Evolutionary conservation across 2,888 invertebrate species (phyloP), one percentile per base, ranked within the genome.

Genomic region (Cataglyphis rosenhaueri): DNA sequence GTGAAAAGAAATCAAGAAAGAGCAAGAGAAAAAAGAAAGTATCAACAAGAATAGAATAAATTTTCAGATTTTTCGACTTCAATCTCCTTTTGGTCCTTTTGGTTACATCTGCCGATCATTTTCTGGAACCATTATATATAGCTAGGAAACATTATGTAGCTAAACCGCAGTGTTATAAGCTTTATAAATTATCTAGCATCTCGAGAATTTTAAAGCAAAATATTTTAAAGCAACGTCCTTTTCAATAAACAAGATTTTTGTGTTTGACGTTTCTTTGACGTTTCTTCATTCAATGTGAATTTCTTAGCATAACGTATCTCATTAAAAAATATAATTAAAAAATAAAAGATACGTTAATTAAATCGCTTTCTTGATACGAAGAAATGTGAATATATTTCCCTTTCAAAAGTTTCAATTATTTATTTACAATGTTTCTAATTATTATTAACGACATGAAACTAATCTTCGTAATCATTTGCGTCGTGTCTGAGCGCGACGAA

Each of bases 401-500:
- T 75, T 64, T 38, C n/a, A n/a, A 52, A n/a, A n/a, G n/a, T 52
- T 52, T 52, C 8, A 52, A 52, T 52, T 35, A 5, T 35, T 64
- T 15, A 38, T 52, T 38, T 41, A 35, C 32, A 65, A 41, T 38
- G 65, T 55, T 59, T 66, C 57, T 21, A 48, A 75, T 75, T 29
- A 41, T 65, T 21, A 55, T 70, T 70, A 70, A 79, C 48, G 38
- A 15, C 68, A 32, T 44, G 55, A 75, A 65, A 59, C 21, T 29
- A 70, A 29, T 21, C 52, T 64, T 55, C 62, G n/a, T 65, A 76
- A 78, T 79, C 44, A 66, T 48, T 61, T 18, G 57, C 57, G 65
- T 61, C 38, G 65, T 81, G 44, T 52, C 32, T 64, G 65, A 52
- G 79, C 83, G 83, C 59, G 41, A 52, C 83, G 83, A 88, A 85